Evolutionary conservation across 2,888 invertebrate genomes (phyloP).

Genomic region (Microplitis manilae): DNA sequence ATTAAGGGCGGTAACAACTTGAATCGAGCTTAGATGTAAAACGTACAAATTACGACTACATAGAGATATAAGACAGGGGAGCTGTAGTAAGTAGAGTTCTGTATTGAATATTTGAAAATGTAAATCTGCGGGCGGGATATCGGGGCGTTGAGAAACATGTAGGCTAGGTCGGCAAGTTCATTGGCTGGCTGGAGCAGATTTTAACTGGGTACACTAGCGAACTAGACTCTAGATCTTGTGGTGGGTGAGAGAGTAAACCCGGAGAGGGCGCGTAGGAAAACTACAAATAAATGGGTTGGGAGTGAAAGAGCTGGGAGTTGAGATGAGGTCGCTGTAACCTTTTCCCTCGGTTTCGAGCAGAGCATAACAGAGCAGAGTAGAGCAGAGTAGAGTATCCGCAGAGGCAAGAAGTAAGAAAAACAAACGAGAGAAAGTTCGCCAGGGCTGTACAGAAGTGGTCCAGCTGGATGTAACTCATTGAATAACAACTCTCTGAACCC

Average conservation of each 20-base stretch:
- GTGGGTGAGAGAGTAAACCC: background rate
- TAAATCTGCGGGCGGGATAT: constrained; percentile 34
- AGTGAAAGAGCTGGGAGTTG: too few species aligned
- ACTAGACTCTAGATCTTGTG: background rate
- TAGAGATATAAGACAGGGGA: background rate
- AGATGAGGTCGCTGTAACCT: too few species aligned
- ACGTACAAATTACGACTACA: background rate
- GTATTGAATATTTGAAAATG: constrained; percentile 49
- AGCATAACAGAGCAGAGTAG: too few species aligned
- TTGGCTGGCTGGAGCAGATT: background rate
- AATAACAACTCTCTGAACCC: constrained; percentile 44
- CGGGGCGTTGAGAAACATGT: background rate
- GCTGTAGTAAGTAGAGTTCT: constrained; percentile 39
- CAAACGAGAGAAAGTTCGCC: constrained; percentile 30
- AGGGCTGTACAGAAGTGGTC: constrained; percentile 31
- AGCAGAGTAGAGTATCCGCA: too few species aligned
- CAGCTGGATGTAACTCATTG: constrained; percentile 47
- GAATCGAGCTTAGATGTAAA: background rate
- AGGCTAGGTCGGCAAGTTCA: constrained; percentile 18
- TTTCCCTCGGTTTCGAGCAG: too few species aligned
- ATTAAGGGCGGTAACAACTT: background rate
- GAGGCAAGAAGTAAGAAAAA: constrained; percentile 22
- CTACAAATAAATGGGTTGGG: too few species aligned
- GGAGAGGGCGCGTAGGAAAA: constrained; percentile 34
- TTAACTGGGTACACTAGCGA: too few species aligned